Percentiles rank a stretch among this genome's conserved stretches.
These are phyloP conservation scores for Boulengerochromis microlepis DNA, from an alignment of 2,113 vertebrate species.

Conservation along the genomic window DNA sequence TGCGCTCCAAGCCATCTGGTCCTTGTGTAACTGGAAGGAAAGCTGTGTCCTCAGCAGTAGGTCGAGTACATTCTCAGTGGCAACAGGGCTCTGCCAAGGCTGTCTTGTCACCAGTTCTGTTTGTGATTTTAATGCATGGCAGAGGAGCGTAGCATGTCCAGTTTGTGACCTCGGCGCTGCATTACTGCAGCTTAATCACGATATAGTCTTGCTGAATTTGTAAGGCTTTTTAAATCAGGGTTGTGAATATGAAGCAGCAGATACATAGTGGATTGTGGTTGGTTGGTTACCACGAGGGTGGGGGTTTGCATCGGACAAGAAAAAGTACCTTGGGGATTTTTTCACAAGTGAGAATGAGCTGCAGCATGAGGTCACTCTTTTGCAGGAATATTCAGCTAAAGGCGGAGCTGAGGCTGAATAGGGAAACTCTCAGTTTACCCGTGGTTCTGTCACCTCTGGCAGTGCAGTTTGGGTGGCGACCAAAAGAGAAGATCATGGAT, in stretches of 20 bases:
- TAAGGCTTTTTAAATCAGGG: neutral
- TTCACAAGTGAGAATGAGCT: neutral
- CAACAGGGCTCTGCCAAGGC: neutral
- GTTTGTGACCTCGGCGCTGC: neutral
- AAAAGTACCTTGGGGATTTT: neutral
- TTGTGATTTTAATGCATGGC: neutral
- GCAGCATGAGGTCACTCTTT: neutral
- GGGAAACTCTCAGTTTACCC: neutral
- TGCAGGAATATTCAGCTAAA: neutral
- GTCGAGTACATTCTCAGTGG: neutral
- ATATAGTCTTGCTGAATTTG: neutral
- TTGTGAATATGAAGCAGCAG: neutral
- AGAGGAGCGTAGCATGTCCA: neutral
- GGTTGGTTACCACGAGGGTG: neutral
- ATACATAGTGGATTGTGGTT: neutral
- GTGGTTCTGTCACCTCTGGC: neutral
- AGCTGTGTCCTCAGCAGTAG: slow-evolving; percentile 12
- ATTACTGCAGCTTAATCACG: neutral
- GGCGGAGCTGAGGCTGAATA: neutral
- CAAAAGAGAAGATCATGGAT: neutral
- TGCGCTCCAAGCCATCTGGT: slow-evolving; percentile 22
- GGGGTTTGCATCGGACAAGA: neutral
- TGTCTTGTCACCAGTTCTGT: neutral
- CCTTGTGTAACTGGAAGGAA: slow-evolving; percentile 1
- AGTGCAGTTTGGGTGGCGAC: neutral